Percentiles rank a stretch among this genome's conserved stretches.
These are phyloP conservation scores for Lamellibrachia luymesi DNA, from an alignment of 1,140 invertebrate genomes.

Conservation along the genomic window DNA sequence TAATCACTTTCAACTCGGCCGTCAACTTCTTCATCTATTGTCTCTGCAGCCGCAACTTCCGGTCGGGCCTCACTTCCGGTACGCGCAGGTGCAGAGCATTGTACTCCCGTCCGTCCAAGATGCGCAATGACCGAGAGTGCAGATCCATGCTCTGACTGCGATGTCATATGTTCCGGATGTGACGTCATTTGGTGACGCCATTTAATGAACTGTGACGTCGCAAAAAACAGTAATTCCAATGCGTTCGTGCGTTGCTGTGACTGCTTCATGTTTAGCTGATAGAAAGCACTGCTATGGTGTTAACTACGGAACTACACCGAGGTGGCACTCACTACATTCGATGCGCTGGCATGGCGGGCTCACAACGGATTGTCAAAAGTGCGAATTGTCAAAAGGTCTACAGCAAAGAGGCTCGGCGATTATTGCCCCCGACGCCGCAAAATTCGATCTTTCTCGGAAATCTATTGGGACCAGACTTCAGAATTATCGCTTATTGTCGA, in stretches of 20 bases:
- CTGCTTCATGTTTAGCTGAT: not conserved
- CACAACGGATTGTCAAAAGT: not conserved
- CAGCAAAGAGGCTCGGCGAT: not conserved
- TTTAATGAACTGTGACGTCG: not conserved
- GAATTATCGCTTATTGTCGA: not conserved
- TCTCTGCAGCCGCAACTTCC: slow-evolving; percentile 25
- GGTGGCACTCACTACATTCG: not conserved
- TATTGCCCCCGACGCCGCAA: not conserved
- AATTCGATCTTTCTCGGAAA: not conserved
- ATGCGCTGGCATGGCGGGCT: not conserved
- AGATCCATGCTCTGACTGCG: not conserved
- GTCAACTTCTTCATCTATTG: slow-evolving; percentile 32
- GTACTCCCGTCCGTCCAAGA: not conserved
- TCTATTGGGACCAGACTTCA: not conserved
- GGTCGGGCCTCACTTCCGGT: slow-evolving; percentile 14
- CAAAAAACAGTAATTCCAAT: not conserved
- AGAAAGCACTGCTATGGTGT: not conserved
- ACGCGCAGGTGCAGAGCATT: not conserved
- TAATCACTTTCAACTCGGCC: slow-evolving; percentile 26
- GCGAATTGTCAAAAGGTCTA: not conserved
- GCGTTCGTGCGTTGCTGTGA: not conserved
- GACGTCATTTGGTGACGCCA: not conserved
- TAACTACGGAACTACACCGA: not conserved
- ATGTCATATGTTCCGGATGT: not conserved
- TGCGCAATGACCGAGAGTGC: not conserved